A percentile compares a stretch with the other conserved stretches of the same genome.
Conservation (phyloP, 2,888 invertebrate genomes). For the Smittia aterrima region DNA sequence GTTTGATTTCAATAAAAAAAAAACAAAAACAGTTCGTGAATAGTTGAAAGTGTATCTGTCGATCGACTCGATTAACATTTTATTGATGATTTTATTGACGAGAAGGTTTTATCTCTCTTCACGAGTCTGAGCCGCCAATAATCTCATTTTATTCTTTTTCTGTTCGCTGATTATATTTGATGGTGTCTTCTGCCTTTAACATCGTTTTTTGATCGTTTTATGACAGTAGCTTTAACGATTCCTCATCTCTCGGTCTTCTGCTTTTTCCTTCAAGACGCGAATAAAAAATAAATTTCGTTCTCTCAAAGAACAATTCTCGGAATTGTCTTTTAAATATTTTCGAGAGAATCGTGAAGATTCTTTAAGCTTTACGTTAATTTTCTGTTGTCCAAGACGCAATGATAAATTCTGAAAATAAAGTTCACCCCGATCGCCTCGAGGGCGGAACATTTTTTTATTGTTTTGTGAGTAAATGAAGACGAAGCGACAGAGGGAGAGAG, state of each 20-base stretch:
- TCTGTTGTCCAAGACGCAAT: neutral
- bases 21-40: neutral
- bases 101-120: neutral
- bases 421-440: neutral
- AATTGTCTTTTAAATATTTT: conserved; percentile 16
- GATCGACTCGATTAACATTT: neutral
- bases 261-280: neutral
- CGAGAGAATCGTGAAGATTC: neutral
- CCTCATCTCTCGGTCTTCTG: neutral
- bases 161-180: conserved; percentile 34
- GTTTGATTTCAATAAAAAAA: too few species aligned
- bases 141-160: neutral
- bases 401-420: neutral
- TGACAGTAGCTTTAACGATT: neutral
- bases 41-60: too few species aligned
- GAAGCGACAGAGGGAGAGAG: neutral
- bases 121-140: neutral
- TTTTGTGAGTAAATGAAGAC: neutral
- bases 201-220: conserved; percentile 7
- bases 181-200: conserved; percentile 27
- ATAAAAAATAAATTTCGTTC: neutral
- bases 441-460: neutral
- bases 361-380: neutral
- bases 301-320: neutral
- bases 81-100: conserved; percentile 34